phyloP scores from a whole-genome alignment of 2,797 vertebrate genomes.

The Hemitrygon akajei region DNA sequence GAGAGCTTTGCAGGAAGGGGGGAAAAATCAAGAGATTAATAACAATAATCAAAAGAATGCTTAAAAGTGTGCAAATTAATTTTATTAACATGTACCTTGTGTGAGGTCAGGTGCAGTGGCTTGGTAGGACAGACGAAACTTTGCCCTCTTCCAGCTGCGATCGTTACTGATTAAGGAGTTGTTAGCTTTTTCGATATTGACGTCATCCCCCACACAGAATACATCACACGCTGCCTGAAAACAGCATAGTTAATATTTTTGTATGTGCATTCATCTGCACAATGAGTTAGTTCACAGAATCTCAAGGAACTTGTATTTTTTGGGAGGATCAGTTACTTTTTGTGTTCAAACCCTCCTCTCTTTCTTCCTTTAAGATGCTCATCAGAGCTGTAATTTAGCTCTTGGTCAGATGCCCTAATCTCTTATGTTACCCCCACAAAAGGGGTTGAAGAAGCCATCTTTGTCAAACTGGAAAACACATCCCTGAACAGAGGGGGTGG shows the following conservation, averaged over 20 bases:
- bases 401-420: neutral
- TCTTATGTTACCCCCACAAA: neutral
- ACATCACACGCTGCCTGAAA: slow-evolving; percentile 90
- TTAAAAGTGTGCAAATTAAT: neutral
- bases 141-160: slow-evolving; percentile 97
- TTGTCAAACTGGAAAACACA: too few relatives aligned
- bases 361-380: neutral
- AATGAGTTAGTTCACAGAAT: neutral
- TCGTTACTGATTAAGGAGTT: slow-evolving; percentile 92
- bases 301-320: neutral
- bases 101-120: slow-evolving; percentile 82
- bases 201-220: slow-evolving; percentile 93
- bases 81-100: slow-evolving; percentile 62
- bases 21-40: neutral
- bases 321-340: too few relatives aligned
- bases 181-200: slow-evolving; percentile 96
- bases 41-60: neutral
- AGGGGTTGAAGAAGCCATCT: too few relatives aligned
- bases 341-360: neutral
- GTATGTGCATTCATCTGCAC: neutral
- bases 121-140: slow-evolving; percentile 84
- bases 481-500: too few relatives aligned
- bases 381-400: neutral
- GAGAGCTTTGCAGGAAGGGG: slow-evolving; percentile 60
- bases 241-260: neutral